Conservation (phyloP, 2,797 vertebrate genomes). For the Poliocrania exsul region DNA sequence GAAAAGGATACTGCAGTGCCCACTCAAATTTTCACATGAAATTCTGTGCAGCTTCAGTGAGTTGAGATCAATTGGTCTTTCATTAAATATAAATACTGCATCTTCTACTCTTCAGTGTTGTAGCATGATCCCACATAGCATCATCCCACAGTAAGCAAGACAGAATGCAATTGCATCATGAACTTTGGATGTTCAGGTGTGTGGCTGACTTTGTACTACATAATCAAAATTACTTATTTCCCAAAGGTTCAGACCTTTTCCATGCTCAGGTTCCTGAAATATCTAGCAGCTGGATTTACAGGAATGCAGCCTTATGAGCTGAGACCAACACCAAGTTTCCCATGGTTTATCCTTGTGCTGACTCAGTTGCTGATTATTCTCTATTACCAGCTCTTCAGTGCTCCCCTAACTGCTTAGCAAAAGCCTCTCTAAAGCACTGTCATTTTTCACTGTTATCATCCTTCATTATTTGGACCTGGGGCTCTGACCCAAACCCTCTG, state of each 20-base stretch:
- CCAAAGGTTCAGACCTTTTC: background rate
- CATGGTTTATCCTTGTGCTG: background rate
- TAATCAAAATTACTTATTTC: background rate
- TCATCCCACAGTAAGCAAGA: background rate
- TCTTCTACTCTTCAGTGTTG: background rate
- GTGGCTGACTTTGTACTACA: background rate
- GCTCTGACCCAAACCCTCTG: background rate
- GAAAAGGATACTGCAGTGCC: background rate
- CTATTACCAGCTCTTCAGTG: background rate
- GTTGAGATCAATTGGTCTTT: background rate
- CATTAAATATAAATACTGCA: background rate
- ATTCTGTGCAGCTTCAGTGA: background rate
- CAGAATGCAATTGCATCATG: background rate
- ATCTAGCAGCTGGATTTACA: background rate
- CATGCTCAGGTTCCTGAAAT: background rate
- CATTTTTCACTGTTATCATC: background rate
- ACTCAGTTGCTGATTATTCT: background rate
- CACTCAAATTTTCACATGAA: background rate
- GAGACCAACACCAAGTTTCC: background rate
- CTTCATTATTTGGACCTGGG: background rate
- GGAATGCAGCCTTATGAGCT: background rate
- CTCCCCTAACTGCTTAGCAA: background rate
- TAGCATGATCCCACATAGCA: background rate
- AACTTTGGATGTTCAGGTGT: background rate
- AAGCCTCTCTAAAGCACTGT: background rate